These are phyloP conservation scores for Oryzias celebensis DNA, from an alignment of 2,113 vertebrate genomes.

Conservation along the genomic window DNA sequence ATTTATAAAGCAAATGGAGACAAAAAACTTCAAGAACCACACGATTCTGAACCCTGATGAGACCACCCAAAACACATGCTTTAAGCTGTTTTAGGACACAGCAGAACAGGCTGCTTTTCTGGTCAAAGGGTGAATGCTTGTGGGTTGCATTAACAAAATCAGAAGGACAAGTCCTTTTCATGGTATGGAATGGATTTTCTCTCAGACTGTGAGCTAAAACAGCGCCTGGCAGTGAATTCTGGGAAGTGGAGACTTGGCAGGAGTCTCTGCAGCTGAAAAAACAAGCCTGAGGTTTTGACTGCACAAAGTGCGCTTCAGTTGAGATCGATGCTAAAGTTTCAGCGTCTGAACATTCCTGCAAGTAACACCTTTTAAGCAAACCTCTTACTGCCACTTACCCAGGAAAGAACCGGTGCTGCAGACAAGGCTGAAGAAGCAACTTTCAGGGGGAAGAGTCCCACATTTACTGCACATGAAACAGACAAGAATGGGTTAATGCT, in stretches of 20 bases:
- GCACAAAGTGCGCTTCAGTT: not conserved
- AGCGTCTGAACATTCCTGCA: not conserved
- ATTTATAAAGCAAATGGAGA: constrained; percentile 4
- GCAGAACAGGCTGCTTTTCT: constrained; percentile 2
- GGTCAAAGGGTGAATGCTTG: constrained; percentile 10
- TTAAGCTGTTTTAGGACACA: constrained; percentile 7
- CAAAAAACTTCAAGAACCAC: not conserved
- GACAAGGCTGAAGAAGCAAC: constrained; percentile 91
- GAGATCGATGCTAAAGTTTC: not conserved
- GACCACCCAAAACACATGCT: constrained; percentile 20
- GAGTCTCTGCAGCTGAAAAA: constrained; percentile 55
- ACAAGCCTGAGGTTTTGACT: constrained; percentile 24
- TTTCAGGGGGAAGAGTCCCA: constrained; percentile 86
- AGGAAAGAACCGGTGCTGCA: constrained; percentile 88
- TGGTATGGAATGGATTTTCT: constrained; percentile 20
- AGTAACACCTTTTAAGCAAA: not conserved
- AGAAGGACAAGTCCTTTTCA: constrained; percentile 40
- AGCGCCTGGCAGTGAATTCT: constrained; percentile 11
- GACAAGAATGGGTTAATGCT: constrained; percentile 19
- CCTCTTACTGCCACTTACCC: constrained; percentile 74
- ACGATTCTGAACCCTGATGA: not conserved
- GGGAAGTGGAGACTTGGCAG: constrained; percentile 34
- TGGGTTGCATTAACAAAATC: constrained; percentile 2
- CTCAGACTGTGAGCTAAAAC: constrained; percentile 1
- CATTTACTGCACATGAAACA: constrained; percentile 79